These are phyloP conservation scores for Lagopus leucura DNA, from an alignment of 2,113 vertebrate species.

Conservation along the genomic window DNA sequence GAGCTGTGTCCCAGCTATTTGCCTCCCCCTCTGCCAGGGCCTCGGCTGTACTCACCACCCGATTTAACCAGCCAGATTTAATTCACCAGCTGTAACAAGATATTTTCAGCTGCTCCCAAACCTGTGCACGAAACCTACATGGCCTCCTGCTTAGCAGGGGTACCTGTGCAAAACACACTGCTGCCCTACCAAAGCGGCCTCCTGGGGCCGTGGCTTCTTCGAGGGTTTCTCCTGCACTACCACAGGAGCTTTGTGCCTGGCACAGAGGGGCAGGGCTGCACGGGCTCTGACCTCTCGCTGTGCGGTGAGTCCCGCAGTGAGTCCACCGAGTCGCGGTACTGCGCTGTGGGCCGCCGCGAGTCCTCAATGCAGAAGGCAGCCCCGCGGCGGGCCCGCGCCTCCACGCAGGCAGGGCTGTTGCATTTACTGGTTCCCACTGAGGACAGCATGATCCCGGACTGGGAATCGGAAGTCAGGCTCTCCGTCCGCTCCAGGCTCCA, in stretches of 20 bases:
- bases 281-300: conserved; percentile 91
- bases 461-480: conserved; percentile 93
- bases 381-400: conserved; percentile 89
- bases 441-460: conserved; percentile 94
- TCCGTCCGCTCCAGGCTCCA: conserved; percentile 96
- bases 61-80: not conserved
- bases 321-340: conserved; percentile 93
- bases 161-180: not conserved
- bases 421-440: conserved; percentile 98
- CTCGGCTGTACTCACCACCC: not conserved
- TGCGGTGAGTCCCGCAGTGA: conserved; percentile 95
- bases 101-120: accelerated
- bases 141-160: not conserved
- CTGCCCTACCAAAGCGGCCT: not conserved
- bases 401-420: conserved; percentile 94
- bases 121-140: not conserved
- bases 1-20: not conserved
- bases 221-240: not conserved
- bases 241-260: accelerated
- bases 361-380: conserved; percentile 87
- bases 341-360: conserved; percentile 79
- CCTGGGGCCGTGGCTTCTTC: not conserved
- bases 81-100: not conserved
- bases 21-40: not conserved
- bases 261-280: not conserved